Evolutionary conservation across 1,140 invertebrate species (phyloP), one percentile per base, ranked within the genome.

Genomic region (Pinna nobilis): DNA sequence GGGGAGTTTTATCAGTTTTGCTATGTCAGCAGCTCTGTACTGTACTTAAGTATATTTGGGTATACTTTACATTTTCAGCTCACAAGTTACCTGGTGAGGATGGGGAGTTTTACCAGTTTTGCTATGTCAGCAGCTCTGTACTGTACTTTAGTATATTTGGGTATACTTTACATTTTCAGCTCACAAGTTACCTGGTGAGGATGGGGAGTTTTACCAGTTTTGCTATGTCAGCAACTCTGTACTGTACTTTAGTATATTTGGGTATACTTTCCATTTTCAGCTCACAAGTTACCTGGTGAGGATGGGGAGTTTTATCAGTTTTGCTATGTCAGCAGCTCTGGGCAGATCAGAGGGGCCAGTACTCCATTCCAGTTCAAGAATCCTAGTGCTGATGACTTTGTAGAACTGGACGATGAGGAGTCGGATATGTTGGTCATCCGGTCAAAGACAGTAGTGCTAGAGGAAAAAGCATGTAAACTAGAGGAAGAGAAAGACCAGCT

Each of bases 251-350:
- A 55, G 7, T 55, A 6, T n/a, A 55, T n/a, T 5, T 4, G 25
- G 25, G 15, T n/a, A 20, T 23, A 2, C 51, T 20, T 20, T 55
- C 28, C 51, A 64, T 37, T 72, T 77, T 18, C 76, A 89, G 87
- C 85, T 33, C 74, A 82, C 50, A 78, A 77, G n/a, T 57, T 89
- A 35, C 88, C 88, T 5, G 80, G 84, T 53, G 88, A 89, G 77
- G 87, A 90, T 83, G 87, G 87, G 3, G 88, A 88, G 64, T 90
- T 88, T 63, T 90, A 89, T 70, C 89, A 90, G 82, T 89, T 89
- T 74, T 88, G 86, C 67, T 90, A 89, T 71, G 79, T 90, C 13
- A 84, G 82, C 18, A 76, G 80, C 33, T 67, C 74, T 47, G 83
- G 83, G 11, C 82, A 87, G 47, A 84, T 89, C 13, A 61, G 85